These are phyloP conservation scores for Drosophila rellima DNA, from an alignment of 2,888 invertebrate species.

Conservation along the genomic window DNA sequence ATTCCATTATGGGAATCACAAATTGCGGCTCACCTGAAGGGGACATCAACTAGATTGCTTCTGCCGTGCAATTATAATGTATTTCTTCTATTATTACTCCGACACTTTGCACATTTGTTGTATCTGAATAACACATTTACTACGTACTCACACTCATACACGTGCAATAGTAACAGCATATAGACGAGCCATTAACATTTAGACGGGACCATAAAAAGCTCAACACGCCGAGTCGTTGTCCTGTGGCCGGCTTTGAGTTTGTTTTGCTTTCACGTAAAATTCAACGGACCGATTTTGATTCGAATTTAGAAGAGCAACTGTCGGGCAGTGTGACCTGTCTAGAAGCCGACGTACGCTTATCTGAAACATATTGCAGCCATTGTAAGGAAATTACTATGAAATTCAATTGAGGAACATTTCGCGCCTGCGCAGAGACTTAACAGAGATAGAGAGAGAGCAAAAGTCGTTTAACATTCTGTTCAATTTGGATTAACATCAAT, in stretches of 20 bases:
- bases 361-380: slow-evolving; percentile 69
- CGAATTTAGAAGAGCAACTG: slow-evolving; percentile 17
- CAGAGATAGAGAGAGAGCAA: neutral
- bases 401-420: slow-evolving; percentile 63
- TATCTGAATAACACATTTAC: slow-evolving; percentile 19
- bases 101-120: slow-evolving; percentile 52
- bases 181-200: slow-evolving; percentile 38
- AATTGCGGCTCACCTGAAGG: slow-evolving; percentile 70
- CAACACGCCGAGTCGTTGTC: slow-evolving; percentile 66
- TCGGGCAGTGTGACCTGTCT: slow-evolving; percentile 58
- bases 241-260: slow-evolving; percentile 53
- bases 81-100: slow-evolving; percentile 48
- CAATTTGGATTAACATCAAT: neutral
- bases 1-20: slow-evolving; percentile 58
- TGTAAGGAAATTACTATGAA: slow-evolving; percentile 68
- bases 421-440: slow-evolving; percentile 58
- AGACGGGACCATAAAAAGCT: slow-evolving; percentile 33
- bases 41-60: slow-evolving; percentile 68
- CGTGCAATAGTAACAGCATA: slow-evolving; percentile 16
- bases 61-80: slow-evolving; percentile 71
- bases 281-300: slow-evolving; percentile 9
- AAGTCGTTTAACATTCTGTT: slow-evolving; percentile 20
- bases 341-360: slow-evolving; percentile 70
- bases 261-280: slow-evolving; percentile 69
- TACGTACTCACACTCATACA: slow-evolving; percentile 15